These are phyloP conservation scores for Andrena fulva DNA, from an alignment of 2,888 invertebrate species.

Conservation along the genomic window DNA sequence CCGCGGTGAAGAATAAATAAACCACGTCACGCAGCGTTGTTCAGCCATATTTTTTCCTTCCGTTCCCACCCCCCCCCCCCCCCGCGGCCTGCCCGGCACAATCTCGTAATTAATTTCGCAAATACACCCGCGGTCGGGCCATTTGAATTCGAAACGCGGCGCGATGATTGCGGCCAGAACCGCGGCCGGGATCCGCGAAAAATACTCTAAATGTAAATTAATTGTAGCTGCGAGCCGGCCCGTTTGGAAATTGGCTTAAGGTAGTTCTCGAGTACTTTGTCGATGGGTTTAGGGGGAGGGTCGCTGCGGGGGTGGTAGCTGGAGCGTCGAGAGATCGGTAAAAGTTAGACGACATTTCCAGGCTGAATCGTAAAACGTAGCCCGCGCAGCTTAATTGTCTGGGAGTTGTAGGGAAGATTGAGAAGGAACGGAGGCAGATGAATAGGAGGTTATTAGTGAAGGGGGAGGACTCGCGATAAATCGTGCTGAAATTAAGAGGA, in stretches of 20 bases:
- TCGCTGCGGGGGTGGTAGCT: background rate
- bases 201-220: slow-evolving; percentile 67
- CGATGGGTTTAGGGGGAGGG: background rate
- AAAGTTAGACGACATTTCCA: slow-evolving; percentile 8
- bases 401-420: slow-evolving; percentile 12
- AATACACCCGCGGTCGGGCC: slow-evolving; percentile 21
- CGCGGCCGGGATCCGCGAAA: slow-evolving; percentile 27
- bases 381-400: slow-evolving; percentile 29
- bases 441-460: too few species aligned
- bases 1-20: slow-evolving; percentile 52
- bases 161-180: slow-evolving; percentile 21
- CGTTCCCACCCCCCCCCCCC: slow-evolving; percentile 9
- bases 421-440: slow-evolving; percentile 8
- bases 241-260: slow-evolving; percentile 46
- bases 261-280: slow-evolving; percentile 15
- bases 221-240: slow-evolving; percentile 24
- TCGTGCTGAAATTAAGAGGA: too few species aligned
- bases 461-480: too few species aligned
- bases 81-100: slow-evolving; percentile 15
- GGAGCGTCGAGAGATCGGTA: background rate
- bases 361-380: slow-evolving; percentile 12
- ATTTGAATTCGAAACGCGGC: slow-evolving; percentile 40
- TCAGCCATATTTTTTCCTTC: slow-evolving; percentile 37
- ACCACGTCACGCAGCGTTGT: slow-evolving; percentile 33
- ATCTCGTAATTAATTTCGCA: slow-evolving; percentile 67